Evolutionary conservation across 1,140 invertebrate species (phyloP), one percentile per base, ranked within the genome.

Genomic region (Diabrotica undecimpunctata): DNA sequence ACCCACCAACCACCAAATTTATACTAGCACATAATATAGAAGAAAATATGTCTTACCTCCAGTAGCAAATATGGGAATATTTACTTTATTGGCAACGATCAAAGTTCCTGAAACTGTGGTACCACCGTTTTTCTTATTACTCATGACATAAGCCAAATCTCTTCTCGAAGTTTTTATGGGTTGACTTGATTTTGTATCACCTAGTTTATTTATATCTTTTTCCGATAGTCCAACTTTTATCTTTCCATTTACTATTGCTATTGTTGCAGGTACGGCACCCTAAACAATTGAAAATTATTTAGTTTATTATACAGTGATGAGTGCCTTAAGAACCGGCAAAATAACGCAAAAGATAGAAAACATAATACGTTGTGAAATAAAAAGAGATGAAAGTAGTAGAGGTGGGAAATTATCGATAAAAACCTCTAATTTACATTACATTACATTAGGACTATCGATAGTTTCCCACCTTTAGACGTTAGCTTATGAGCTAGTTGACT

Each of bases 21-120:
- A n/a, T n/a, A n/a, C n/a, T n/a, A n/a, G n/a, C n/a, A n/a, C n/a
- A n/a, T 2, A 25, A 1, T 25, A 25, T 25, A 25, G 4, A 25
- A 25, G 1, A 25, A 25, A 25, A 25, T 25, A 4, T 25, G 1
- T 52, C 54, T 77, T 75, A 84, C 83, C 88, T 61, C 92, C 92
- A 56, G 97, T 99, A 7, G 94, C 96, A 85, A 99, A 98, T 53
- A 99, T 83, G n/a, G 86, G 83, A 74, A 99, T 96, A 7, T 89
- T 90, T 38, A 88, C 88, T 68, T 84, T 79, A 52, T 94, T 82
- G 4, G 96, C 91, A 10, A 92, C 83, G 9, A 95, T 81, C 81
- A 99, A 91, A 5, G 97, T 99, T 6, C 90, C 95, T 6, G 96
- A 91, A 0, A 99, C 97, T 0, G 97, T 99, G 0, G 96, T 99